Evolutionary conservation across 1,140 invertebrate species (phyloP), one percentile per base, ranked within the genome.

Genomic region (Mamestra configurata): DNA sequence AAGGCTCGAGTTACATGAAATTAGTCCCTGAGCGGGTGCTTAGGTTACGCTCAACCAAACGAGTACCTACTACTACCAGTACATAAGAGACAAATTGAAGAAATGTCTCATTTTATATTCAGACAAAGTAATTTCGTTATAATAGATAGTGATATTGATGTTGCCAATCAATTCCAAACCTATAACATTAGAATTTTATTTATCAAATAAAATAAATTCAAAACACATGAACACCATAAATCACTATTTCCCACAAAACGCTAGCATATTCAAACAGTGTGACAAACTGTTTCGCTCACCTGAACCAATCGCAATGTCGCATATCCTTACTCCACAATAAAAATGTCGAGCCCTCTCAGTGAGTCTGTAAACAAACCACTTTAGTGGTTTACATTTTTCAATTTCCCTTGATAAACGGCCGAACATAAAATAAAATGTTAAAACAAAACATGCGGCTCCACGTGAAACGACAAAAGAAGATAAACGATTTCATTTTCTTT

Each of bases 1-100:
- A 79, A 80, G 43, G 77, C 31, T 85, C 82, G 46, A 75, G 59
- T 86, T 88, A 84, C 82, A 57, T 73, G 72, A 83, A 89, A 88
- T 88, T 84, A 88, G 68, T 75, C 78, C 27, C 71, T 20, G 66
- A 57, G 79, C 81, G 72, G 81, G 53, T 40, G 35, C 49, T 77
- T 46, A 77, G 27, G 37, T 64, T 77, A 77, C 73, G 20, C 18
- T 75, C 68, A 51, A 20, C 18, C 20, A 70, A 13, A 71, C 49
- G 22, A 1, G 22, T 46, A 55, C 51, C 22, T 40, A 13, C 18
- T 6, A 6, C 7, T 31, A 18, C 35, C 10, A 13, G 10, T 6
- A 7, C 35, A 37, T 73, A 73, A 5, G 49, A 40, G 24, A 24
- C 40, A 46, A 49, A 40, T 40, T 35, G 8, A 31, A 59, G 13